Percentiles rank a stretch among this genome's conserved stretches.
Evolutionary conservation across 2,113 vertebrate genomes (phyloP).

Genomic region (Scolopax mira): DNA sequence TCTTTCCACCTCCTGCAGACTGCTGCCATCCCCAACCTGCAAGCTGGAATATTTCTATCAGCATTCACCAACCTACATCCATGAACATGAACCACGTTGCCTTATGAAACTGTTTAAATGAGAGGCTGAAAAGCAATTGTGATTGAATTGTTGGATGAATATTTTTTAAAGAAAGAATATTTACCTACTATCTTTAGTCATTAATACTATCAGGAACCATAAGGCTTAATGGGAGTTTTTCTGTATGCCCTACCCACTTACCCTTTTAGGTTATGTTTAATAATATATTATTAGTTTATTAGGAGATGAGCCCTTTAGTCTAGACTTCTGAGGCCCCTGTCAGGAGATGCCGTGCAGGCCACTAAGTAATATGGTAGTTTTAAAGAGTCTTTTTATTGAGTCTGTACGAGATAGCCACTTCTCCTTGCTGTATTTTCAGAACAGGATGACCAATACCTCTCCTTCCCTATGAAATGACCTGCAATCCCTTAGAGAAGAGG

Average conservation of each 20-base stretch:
- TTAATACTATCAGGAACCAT: background rate
- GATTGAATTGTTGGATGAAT: background rate
- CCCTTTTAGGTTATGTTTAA: background rate
- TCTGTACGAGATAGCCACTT: background rate
- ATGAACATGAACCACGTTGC: background rate
- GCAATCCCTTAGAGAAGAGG: background rate
- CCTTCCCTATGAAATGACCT: background rate
- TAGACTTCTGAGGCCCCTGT: background rate
- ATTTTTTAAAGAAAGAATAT: background rate
- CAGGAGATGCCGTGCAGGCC: background rate
- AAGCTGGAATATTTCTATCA: background rate
- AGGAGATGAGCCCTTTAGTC: background rate
- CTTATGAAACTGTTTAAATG: background rate
- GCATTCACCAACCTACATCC: background rate
- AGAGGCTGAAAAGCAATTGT: background rate
- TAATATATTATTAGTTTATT: background rate
- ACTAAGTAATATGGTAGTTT: background rate
- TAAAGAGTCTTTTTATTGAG: background rate
- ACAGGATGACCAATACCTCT: background rate
- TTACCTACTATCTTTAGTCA: background rate
- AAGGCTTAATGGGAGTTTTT: background rate
- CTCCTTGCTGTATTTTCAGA: background rate
- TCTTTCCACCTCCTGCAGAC: background rate
- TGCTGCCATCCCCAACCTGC: background rate
- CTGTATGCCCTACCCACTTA: background rate